These are phyloP conservation scores for Pomatorhinus ruficollis DNA, from an alignment of 2,113 vertebrate genomes.

Conservation along the genomic window DNA sequence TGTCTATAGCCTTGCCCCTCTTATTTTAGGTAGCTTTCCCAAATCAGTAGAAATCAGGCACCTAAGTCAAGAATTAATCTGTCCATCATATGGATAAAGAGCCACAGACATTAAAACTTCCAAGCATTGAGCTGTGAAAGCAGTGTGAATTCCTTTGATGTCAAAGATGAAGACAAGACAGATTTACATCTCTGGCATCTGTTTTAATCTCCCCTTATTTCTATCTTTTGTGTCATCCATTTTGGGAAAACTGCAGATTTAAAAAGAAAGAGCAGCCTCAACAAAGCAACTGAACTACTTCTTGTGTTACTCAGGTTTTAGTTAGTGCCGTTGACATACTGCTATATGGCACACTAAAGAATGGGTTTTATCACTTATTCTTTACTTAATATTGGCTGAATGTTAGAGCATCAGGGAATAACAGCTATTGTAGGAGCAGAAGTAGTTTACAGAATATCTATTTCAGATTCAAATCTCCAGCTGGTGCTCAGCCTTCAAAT, in stretches of 20 bases:
- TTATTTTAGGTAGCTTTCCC: neutral
- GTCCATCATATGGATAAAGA: neutral
- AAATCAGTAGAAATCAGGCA: neutral
- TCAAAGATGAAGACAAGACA: neutral
- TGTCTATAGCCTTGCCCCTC: neutral
- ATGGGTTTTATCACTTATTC: neutral
- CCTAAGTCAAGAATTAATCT: neutral
- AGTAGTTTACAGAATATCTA: neutral
- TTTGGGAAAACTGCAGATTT: neutral
- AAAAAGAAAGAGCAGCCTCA: neutral
- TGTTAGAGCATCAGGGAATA: neutral
- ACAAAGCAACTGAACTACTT: neutral
- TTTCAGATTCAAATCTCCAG: neutral
- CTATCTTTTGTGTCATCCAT: neutral
- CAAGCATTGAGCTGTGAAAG: neutral
- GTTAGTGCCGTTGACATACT: neutral
- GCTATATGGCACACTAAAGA: neutral
- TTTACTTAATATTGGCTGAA: neutral
- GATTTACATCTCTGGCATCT: neutral
- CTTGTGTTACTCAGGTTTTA: neutral
- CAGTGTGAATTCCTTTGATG: neutral
- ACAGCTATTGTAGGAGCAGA: neutral
- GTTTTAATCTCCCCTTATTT: neutral
- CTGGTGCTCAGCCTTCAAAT: neutral
- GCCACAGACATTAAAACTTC: neutral